phyloP scores from a whole-genome alignment of 2,797 vertebrate species.

The Cheirogaleus major region DNA sequence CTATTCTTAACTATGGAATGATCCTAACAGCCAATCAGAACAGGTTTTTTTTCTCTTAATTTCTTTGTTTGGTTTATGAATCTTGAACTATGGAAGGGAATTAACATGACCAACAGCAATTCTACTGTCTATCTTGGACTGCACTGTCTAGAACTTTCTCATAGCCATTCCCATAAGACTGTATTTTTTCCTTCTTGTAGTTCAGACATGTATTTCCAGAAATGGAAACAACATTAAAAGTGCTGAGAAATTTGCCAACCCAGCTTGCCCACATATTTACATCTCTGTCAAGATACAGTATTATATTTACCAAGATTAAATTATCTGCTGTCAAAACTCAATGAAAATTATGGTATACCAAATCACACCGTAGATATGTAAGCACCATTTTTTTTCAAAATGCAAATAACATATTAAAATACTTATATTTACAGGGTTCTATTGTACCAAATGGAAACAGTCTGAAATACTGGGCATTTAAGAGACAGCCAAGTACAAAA shows the following conservation, averaged over 20 bases:
- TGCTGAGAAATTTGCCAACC: slow-evolving; percentile 70
- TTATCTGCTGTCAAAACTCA: slow-evolving; percentile 78
- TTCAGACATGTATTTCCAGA: slow-evolving; percentile 66
- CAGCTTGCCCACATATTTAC: slow-evolving; percentile 71
- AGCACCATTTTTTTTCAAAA: slow-evolving; percentile 70
- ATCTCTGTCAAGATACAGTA: slow-evolving; percentile 67
- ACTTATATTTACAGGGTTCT: slow-evolving; percentile 55
- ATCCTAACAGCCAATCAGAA: background rate
- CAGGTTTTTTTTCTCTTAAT: background rate
- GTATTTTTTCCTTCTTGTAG: background rate
- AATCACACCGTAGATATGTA: slow-evolving; percentile 66
- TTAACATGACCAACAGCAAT: background rate
- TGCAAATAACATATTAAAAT: slow-evolving; percentile 66
- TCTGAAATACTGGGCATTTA: background rate
- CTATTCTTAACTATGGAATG: background rate
- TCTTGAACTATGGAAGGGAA: background rate
- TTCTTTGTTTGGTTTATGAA: background rate
- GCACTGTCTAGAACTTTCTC: background rate
- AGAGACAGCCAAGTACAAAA: background rate
- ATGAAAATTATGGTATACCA: slow-evolving; percentile 47
- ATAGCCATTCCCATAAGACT: background rate
- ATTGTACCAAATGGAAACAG: slow-evolving; percentile 51
- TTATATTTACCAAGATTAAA: slow-evolving; percentile 78
- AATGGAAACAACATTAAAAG: slow-evolving; percentile 69
- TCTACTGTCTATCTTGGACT: background rate